Evolutionary conservation across 2,113 vertebrate species (phyloP).

Genomic region (Rhipidura dahli): DNA sequence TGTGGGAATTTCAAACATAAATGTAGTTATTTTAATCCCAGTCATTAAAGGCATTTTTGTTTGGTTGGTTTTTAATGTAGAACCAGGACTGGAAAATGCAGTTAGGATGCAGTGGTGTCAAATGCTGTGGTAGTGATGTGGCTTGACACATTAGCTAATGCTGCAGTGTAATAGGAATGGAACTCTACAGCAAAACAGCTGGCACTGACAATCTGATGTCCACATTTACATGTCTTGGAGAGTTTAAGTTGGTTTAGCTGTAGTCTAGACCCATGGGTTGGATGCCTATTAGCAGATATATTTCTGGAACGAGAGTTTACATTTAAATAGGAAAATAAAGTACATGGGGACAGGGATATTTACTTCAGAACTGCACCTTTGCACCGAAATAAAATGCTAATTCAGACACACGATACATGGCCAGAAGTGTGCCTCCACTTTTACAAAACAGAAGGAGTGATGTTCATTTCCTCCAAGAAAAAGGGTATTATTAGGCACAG

Average conservation of each 20-base stretch:
- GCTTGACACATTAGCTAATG: not conserved
- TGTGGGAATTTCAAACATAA: not conserved
- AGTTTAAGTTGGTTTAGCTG: not conserved
- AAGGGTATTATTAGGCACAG: not conserved
- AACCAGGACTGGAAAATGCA: not conserved
- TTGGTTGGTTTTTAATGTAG: not conserved
- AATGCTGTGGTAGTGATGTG: not conserved
- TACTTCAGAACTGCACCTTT: not conserved
- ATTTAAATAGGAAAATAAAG: slow-evolving; percentile 5
- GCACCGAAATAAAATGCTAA: not conserved
- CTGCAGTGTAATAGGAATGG: not conserved
- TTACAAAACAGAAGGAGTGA: not conserved
- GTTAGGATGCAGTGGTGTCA: not conserved
- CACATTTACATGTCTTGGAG: not conserved
- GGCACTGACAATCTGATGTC: not conserved
- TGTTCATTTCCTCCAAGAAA: not conserved
- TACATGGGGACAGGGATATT: not conserved
- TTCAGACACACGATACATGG: not conserved
- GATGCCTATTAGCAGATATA: not conserved
- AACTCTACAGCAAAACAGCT: not conserved
- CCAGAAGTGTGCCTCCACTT: not conserved
- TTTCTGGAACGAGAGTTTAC: not conserved
- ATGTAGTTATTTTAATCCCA: not conserved
- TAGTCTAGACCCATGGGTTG: not conserved
- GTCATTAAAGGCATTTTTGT: not conserved